Conservation (phyloP, 1,140 invertebrate genomes). For the Pseudomyrmex flavicornis region DNA sequence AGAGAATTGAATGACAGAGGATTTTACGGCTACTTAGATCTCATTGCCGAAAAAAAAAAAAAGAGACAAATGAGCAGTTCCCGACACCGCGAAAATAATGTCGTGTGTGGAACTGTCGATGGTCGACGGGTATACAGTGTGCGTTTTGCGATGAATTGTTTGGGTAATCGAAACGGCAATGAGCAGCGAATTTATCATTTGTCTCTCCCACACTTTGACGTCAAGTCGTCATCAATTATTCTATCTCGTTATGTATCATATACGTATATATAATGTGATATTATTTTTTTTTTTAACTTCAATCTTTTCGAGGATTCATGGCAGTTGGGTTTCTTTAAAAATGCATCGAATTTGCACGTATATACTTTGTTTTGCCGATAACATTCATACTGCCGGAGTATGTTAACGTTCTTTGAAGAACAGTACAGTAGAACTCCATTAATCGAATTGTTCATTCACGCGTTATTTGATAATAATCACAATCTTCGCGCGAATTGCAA, state of each 20-base stretch:
- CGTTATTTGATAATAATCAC: background rate
- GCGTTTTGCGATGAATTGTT: slow-evolving; percentile 10
- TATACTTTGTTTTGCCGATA: slow-evolving; percentile 11
- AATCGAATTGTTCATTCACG: slow-evolving; percentile 6
- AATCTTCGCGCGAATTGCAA: background rate
- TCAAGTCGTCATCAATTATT: slow-evolving; percentile 24
- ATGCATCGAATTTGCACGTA: background rate
- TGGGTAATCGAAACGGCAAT: background rate
- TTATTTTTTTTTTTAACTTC: slow-evolving; percentile 9
- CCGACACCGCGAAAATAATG: background rate
- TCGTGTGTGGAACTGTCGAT: background rate
- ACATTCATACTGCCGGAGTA: background rate
- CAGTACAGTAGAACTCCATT: slow-evolving; percentile 28
- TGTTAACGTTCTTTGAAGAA: background rate
- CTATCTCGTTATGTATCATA: slow-evolving; percentile 20
- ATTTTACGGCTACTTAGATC: too few species aligned
- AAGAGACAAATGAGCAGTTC: background rate
- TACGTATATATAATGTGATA: slow-evolving; percentile 41
- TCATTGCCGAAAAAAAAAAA: too few species aligned
- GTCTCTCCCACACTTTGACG: background rate
- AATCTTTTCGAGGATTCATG: slow-evolving; percentile 20
- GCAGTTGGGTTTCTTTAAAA: slow-evolving; percentile 16
- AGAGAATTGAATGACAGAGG: background rate
- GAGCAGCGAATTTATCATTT: slow-evolving; percentile 5
- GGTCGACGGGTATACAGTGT: background rate